A percentile compares a stretch with the other conserved stretches of the same genome.
Evolutionary conservation across 2,888 invertebrate species (phyloP).

Genomic region (Hyppa rectilinea): DNA sequence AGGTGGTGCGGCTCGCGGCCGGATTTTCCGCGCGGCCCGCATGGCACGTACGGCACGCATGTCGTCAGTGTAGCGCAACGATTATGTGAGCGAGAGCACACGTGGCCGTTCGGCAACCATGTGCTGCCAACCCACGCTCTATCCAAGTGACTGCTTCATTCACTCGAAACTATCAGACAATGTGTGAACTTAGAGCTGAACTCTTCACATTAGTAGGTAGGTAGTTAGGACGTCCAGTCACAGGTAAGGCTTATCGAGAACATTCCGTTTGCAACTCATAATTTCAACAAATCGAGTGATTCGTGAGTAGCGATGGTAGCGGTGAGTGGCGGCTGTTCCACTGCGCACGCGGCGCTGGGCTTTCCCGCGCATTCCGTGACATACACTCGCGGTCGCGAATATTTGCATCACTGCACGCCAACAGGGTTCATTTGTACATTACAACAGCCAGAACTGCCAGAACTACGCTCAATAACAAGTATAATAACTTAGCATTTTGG

Average conservation of each 20-base stretch:
- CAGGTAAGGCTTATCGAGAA: background rate
- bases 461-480: background rate
- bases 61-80: background rate
- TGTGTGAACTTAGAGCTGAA: background rate
- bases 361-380: conserved; percentile 56
- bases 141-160: background rate
- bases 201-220: background rate
- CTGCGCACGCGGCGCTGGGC: conserved; percentile 47
- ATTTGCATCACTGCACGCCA: conserved; percentile 22
- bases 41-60: conserved; percentile 7
- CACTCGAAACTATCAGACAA: background rate
- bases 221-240: background rate
- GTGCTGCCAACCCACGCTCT: conserved; percentile 3
- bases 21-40: conserved; percentile 37
- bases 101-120: conserved; percentile 13
- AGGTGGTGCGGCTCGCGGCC: background rate
- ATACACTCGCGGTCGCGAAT: conserved; percentile 48
- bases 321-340: background rate
- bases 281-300: conserved; percentile 4
- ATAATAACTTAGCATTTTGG: background rate
- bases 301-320: conserved; percentile 28
- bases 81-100: conserved; percentile 1
- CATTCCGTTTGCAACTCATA: background rate
- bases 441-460: background rate
- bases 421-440: conserved; percentile 14